phyloP scores from a whole-genome alignment of 2,797 vertebrate species.

The Coranthus polyacanthus region DNA sequence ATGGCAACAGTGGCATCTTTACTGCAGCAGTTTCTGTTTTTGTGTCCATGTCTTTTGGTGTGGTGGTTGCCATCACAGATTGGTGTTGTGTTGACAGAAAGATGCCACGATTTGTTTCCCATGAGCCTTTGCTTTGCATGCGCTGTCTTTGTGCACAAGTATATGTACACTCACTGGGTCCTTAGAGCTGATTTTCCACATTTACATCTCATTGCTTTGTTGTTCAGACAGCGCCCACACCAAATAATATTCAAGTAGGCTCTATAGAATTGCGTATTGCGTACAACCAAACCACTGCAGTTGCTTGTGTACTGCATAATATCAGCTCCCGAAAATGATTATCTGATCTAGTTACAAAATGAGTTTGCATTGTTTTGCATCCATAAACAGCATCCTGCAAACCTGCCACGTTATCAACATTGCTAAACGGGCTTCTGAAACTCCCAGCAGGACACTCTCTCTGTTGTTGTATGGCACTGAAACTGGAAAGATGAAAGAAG shows the following conservation, averaged over 20 bases:
- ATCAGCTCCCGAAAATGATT: slow-evolving; percentile 31
- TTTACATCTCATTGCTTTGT: slow-evolving; percentile 19
- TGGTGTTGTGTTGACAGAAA: neutral
- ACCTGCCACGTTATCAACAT: slow-evolving; percentile 30
- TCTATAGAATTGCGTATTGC: slow-evolving; percentile 12
- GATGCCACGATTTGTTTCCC: slow-evolving; percentile 20
- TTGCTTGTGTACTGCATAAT: slow-evolving; percentile 17
- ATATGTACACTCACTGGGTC: slow-evolving; percentile 1
- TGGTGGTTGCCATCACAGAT: neutral
- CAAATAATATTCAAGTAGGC: slow-evolving; percentile 19
- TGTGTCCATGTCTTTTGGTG: neutral
- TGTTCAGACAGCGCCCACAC: slow-evolving; percentile 20
- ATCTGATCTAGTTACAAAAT: slow-evolving; percentile 17
- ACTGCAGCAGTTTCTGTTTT: neutral
- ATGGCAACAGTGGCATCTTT: slow-evolving; percentile 15
- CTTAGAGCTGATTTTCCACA: slow-evolving; percentile 4
- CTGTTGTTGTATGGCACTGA: slow-evolving; percentile 13
- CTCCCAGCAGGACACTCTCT: slow-evolving; percentile 33
- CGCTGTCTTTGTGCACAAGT: slow-evolving; percentile 7
- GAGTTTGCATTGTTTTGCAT: slow-evolving; percentile 15
- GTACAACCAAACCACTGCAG: slow-evolving; percentile 14
- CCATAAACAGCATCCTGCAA: slow-evolving; percentile 5
- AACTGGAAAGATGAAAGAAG: slow-evolving; percentile 31
- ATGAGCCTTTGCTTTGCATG: slow-evolving; percentile 44
- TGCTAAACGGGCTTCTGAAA: slow-evolving; percentile 22